Evolutionary conservation across 2,113 vertebrate genomes (phyloP).

Genomic region (Pelmatolapia mariae): DNA sequence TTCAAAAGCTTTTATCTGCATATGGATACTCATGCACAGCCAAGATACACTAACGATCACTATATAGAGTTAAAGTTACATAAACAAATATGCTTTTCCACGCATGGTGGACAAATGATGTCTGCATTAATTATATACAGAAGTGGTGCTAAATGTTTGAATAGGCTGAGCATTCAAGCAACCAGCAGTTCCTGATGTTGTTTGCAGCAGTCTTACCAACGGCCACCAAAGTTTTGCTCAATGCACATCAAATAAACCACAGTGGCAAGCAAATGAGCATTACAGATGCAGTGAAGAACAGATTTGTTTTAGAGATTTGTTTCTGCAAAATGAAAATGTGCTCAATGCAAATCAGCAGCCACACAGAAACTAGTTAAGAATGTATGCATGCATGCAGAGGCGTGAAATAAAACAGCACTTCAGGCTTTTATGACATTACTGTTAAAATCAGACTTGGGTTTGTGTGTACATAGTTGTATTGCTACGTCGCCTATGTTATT

Average conservation of each 20-base stretch:
- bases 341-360: neutral
- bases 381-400: neutral
- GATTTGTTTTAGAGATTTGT: neutral
- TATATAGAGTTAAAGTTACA: conserved; percentile 26
- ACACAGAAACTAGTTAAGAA: neutral
- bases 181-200: neutral
- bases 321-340: neutral
- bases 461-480: neutral
- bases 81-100: conserved; percentile 35
- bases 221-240: neutral
- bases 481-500: neutral
- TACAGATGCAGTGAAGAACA: neutral
- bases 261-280: neutral
- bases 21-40: conserved; percentile 28
- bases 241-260: conserved; percentile 1
- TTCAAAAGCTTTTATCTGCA: conserved; percentile 49
- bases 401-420: neutral
- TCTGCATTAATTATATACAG: neutral
- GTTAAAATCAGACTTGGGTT: neutral
- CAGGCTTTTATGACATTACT: neutral
- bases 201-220: neutral
- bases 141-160: neutral
- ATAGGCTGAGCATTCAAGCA: neutral
- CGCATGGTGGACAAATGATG: neutral
- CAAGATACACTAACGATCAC: conserved; percentile 38